These are phyloP conservation scores for Suillia variegata DNA, from an alignment of 2,888 invertebrate species.

Conservation along the genomic window DNA sequence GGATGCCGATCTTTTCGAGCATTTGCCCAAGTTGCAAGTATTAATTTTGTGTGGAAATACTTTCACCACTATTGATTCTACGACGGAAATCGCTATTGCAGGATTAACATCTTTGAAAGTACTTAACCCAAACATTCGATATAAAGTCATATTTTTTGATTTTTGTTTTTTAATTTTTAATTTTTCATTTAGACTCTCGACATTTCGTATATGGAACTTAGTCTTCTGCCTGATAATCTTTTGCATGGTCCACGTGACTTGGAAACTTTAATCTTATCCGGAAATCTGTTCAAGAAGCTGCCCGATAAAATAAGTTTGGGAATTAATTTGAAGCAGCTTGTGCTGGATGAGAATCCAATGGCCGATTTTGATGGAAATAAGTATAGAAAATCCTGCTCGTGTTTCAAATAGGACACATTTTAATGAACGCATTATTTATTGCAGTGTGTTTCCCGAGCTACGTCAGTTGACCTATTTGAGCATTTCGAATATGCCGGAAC, in stretches of 20 bases:
- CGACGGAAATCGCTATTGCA: conserved; percentile 70
- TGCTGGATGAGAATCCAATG: conserved; percentile 75
- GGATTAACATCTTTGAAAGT: conserved; percentile 71
- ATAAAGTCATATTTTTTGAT: conserved; percentile 21
- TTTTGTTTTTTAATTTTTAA: conserved; percentile 5
- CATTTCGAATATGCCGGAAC: conserved; percentile 70
- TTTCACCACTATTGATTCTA: conserved; percentile 69
- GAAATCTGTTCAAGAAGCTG: conserved; percentile 67
- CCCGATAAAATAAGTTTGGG: conserved; percentile 69
- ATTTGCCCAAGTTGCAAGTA: conserved; percentile 70
- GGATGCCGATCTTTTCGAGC: conserved; percentile 77
- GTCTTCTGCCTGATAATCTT: conserved; percentile 68
- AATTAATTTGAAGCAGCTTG: conserved; percentile 67
- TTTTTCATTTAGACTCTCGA: conserved; percentile 66
- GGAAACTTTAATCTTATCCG: conserved; percentile 70
- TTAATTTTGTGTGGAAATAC: conserved; percentile 78
- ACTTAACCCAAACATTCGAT: too few species aligned
- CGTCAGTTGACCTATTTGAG: conserved; percentile 69
- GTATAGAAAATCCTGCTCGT: conserved; percentile 54
- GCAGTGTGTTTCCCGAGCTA: conserved; percentile 71
- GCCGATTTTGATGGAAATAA: conserved; percentile 62
- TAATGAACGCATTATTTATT: conserved; percentile 38
- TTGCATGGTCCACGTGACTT: conserved; percentile 72
- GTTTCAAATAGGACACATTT: neutral
- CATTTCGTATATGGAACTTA: conserved; percentile 70